These are phyloP conservation scores for Hypotaenidia philippensis DNA, from an alignment of 2,797 vertebrate species.

Conservation along the genomic window DNA sequence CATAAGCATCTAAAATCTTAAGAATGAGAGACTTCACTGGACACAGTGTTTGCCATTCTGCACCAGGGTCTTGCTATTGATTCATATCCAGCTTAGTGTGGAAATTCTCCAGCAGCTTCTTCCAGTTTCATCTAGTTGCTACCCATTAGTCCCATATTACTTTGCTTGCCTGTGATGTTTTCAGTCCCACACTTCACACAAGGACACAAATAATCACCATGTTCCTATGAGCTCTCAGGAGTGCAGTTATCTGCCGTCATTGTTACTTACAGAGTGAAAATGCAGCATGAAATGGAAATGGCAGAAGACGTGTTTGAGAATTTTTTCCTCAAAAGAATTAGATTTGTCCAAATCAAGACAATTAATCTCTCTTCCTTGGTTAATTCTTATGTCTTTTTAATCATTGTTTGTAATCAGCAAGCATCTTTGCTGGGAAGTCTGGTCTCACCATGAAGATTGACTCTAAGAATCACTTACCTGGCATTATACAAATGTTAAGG, in stretches of 20 bases:
- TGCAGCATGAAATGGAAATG: background rate
- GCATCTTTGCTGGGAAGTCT: background rate
- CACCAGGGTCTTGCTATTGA: fast-evolving
- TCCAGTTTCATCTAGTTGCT: background rate
- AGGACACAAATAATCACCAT: background rate
- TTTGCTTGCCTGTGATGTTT: background rate
- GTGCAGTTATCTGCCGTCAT: background rate
- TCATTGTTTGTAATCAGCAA: fast-evolving
- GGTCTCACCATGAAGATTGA: background rate
- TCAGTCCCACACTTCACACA: background rate
- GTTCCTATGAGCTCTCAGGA: background rate
- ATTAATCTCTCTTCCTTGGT: too few relatives aligned
- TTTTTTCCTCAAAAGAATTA: background rate
- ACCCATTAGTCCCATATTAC: background rate
- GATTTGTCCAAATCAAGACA: background rate
- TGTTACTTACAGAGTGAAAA: background rate
- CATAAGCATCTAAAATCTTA: background rate
- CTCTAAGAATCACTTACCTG: background rate
- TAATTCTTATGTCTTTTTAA: fast-evolving
- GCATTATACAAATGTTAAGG: background rate
- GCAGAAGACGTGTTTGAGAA: background rate
- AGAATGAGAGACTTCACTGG: background rate
- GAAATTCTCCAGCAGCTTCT: background rate
- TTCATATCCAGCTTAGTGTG: too few relatives aligned
- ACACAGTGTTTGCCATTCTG: background rate